phyloP scores from a whole-genome alignment of 2,888 invertebrate genomes.

The Hypena proboscidalis region DNA sequence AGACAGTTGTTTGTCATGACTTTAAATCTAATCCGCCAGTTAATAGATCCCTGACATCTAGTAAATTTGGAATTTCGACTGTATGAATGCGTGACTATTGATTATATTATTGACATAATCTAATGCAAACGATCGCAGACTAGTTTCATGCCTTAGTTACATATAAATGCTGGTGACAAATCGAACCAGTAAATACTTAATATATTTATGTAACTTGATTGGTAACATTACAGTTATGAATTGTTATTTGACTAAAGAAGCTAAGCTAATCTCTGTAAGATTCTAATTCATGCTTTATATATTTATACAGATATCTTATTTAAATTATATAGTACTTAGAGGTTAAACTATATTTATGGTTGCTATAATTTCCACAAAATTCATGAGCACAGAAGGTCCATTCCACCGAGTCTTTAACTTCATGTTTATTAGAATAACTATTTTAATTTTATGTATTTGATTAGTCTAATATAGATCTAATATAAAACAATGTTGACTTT shows the following conservation, averaged over 20 bases:
- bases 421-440: too few species aligned
- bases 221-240: constrained; percentile 45
- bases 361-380: too few species aligned
- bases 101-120: constrained; percentile 42
- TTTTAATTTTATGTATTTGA: too few species aligned
- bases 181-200: constrained; percentile 19
- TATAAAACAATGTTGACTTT: too few species aligned
- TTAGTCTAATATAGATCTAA: too few species aligned
- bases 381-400: too few species aligned
- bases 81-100: constrained; percentile 39
- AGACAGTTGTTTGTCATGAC: too few species aligned
- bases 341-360: too few species aligned
- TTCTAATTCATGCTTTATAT: constrained; percentile 54
- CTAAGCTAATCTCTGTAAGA: constrained; percentile 56
- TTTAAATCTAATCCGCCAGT: too few species aligned
- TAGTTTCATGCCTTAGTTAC: constrained; percentile 77
- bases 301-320: constrained; percentile 37
- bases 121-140: constrained; percentile 49
- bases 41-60: too few species aligned
- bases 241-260: constrained; percentile 58
- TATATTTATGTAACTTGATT: constrained; percentile 37
- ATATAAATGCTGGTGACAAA: constrained; percentile 50
- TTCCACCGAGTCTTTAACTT: too few species aligned
- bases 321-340: constrained; percentile 13
- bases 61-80: too few species aligned